A percentile compares a stretch with the other conserved stretches of the same genome.
phyloP scores from a whole-genome alignment of 2,888 invertebrate genomes.

The Nasonia oneida region DNA sequence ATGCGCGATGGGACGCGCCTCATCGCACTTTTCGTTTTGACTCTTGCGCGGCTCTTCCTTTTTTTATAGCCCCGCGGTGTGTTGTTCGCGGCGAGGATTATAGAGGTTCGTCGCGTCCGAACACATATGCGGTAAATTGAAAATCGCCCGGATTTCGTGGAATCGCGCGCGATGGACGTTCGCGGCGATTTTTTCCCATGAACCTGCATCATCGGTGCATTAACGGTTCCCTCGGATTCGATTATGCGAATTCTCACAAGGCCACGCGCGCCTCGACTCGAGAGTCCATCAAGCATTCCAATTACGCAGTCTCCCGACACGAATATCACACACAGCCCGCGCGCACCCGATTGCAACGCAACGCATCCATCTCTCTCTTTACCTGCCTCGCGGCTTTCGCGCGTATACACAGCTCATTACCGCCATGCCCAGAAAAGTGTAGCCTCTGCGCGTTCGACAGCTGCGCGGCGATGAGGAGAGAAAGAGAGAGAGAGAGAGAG shows the following conservation, averaged over 20 bases:
- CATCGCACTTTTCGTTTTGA: not conserved
- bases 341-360: not conserved
- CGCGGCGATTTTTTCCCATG: not conserved
- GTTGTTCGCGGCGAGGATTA: not conserved
- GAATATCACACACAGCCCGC: not conserved
- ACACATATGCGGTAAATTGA: not conserved
- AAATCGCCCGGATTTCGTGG: not conserved
- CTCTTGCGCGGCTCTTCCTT: not conserved
- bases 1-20: not conserved
- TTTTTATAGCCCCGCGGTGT: not conserved
- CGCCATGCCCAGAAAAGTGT: not conserved
- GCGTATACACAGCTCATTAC: not conserved
- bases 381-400: not conserved
- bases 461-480: not conserved
- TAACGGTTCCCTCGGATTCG: not conserved
- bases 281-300: slow-evolving; percentile 13
- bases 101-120: not conserved
- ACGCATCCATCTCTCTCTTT: not conserved
- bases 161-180: not conserved
- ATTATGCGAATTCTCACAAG: not conserved
- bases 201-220: not conserved
- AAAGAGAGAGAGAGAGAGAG: not conserved
- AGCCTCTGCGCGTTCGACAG: not conserved
- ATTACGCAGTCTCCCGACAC: not conserved
- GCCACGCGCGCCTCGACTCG: not conserved